Evolutionary conservation across 30 jellyfish, hydroid and myxozoan genomes (phyloP).

Genomic region (Haliclystus octoradiatus): DNA sequence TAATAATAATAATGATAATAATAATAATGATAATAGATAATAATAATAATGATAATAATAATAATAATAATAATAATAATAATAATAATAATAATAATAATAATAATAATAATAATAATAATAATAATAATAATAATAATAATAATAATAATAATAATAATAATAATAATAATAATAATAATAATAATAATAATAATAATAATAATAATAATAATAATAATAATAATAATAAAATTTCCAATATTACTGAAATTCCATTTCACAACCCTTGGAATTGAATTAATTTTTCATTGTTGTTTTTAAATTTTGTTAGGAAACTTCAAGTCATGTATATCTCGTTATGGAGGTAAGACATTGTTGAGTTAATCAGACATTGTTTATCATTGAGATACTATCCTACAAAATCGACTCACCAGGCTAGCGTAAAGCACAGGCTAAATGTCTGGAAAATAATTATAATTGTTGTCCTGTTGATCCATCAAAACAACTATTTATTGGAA

Average conservation of each 20-base stretch:
- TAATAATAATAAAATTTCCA: neutral
- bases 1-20: too few relatives aligned
- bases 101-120: neutral
- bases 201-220: neutral
- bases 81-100: neutral
- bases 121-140: neutral
- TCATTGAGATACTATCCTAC: too few relatives aligned
- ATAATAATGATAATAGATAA: too few relatives aligned
- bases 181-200: neutral
- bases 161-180: neutral
- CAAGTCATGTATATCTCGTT: conserved; percentile 52
- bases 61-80: too few relatives aligned
- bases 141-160: neutral
- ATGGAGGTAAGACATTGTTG: conserved; percentile 80
- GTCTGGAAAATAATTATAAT: too few relatives aligned
- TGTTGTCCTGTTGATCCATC: too few relatives aligned
- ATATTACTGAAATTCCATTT: neutral
- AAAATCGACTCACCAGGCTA: too few relatives aligned
- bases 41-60: too few relatives aligned
- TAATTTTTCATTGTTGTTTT: neutral
- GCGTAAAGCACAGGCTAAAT: too few relatives aligned
- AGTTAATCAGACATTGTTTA: too few relatives aligned
- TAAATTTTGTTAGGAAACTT: conserved; percentile 53
- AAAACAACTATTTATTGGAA: too few relatives aligned
- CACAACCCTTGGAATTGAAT: too few relatives aligned